Base-by-base conservation (phyloP, 2,797 vertebrate species). In the Loriculus beryllinus region DNA sequence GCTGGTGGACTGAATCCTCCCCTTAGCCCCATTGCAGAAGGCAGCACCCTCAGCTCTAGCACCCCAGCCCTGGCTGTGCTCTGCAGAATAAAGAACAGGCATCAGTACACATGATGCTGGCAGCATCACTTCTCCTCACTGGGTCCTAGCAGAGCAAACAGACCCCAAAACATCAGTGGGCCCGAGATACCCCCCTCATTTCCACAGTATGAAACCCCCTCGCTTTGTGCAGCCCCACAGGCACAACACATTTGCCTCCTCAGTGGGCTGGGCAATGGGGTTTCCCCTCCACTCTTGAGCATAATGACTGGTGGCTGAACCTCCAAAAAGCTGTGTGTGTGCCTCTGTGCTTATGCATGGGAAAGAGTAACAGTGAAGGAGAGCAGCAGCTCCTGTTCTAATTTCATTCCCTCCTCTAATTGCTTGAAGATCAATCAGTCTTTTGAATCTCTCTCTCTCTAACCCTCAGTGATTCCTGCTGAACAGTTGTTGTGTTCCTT, bases 371-470 rank as follows among this genome's bases (percentile, higher is more conserved):
- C 15, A 52, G 64, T 40, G 33, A 6, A 47, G 88, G 80, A 67
- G 45, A 67, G 82, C 75, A 78, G 86, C 86, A 90, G 43, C 60
- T 35, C 82, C 76, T 1, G 0, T 4, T 54, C 62, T 67, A 72
- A 67, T 49, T 68, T 31, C 75, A 5, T 28, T 40, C 72, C 79
- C 40, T 35, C 20, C 91, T 25, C 82, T 67, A 78, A 85, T 29
- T 91, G 90, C 92, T 64, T 28, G 17, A 11, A 75, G 72, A 95
- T 91, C 89, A 95, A 95, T 91, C 89, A 95, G 47, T 62, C 92
- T 83, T 45, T 48, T 47, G 87, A 47, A 48, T 88, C 23, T 82
- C 35, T 72, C 35, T 72, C 87, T 63, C 89, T 63, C 64, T 39
- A 82, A 51, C 78, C 92, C 88, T 86, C 86, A 3, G 52, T 47